Percentiles rank a stretch among this genome's conserved stretches.
phyloP scores from a whole-genome alignment of 2,888 invertebrate species.

The Pseudolycoriella hygida region DNA sequence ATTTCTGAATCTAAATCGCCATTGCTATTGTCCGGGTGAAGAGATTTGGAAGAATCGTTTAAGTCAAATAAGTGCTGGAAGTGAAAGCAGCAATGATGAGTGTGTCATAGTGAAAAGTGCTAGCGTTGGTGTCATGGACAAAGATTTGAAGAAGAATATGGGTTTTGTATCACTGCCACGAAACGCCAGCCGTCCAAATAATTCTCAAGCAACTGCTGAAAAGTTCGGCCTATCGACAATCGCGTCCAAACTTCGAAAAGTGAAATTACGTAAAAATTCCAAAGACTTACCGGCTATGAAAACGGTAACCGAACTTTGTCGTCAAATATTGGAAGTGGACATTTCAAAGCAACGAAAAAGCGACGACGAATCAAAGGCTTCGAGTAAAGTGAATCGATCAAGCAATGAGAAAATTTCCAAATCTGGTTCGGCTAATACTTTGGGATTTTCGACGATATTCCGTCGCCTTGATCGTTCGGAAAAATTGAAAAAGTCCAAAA shows the following conservation, averaged over 20 bases:
- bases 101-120: conserved; percentile 46
- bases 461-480: not conserved
- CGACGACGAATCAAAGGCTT: not conserved
- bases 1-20: conserved; percentile 35
- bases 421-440: not conserved
- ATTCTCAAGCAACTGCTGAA: not conserved
- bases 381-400: not conserved
- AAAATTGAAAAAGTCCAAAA: conserved; percentile 1
- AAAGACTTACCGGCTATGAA: conserved; percentile 30
- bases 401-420: not conserved
- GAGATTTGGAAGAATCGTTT: conserved; percentile 19
- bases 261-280: conserved; percentile 28
- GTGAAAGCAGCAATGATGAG: conserved; percentile 35
- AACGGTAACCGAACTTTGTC: conserved; percentile 50
- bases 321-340: conserved; percentile 57
- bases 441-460: not conserved
- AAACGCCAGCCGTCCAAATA: conserved; percentile 11
- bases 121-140: conserved; percentile 57
- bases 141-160: conserved; percentile 11
- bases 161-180: conserved; percentile 37
- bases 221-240: conserved; percentile 35
- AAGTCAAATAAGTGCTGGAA: conserved; percentile 45
- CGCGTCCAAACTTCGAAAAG: conserved; percentile 40
- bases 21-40: conserved; percentile 5
- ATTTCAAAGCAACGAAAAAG: conserved; percentile 16